Base-by-base conservation (phyloP, 2,888 invertebrate species). In the Pheosia tremula region DNA sequence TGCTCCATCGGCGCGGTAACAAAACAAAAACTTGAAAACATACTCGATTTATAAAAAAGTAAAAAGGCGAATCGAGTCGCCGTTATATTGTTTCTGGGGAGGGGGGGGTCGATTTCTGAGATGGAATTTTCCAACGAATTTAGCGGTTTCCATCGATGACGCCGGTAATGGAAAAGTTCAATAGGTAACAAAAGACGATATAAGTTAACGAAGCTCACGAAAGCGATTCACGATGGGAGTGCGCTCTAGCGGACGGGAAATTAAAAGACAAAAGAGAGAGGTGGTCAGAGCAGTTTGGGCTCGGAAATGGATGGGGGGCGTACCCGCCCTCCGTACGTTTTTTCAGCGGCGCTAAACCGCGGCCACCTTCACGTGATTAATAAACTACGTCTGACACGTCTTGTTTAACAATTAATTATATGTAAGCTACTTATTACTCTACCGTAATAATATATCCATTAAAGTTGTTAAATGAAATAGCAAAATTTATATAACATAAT, bases 231-330 rank as follows among this genome's bases (percentile, higher is more conserved):
- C 86, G 88, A 88, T 85, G 81, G 85, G 80, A 85, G 86, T 87
- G 85, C 85, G 85, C 87, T 88, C 85, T 86, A 82, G 85, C 84
- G 88, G 88, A 84, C 90, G 90, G 92, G 93, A 93, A 93, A 93
- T 93, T 91, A 93, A 91, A 91, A 91, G 91, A 93, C 92, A 93
- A 93, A 92, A 92, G 91, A 91, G 91, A 91, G 86, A 87, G 82
- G 85, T 86, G 88, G 83, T 82, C 82, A 79, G 86, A 88, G 86
- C 88, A 89, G 90, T 87, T 88, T 88, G 86, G 87, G 80, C 80
- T 89, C 87, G 90, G 90, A 91, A 92, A 91, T 88, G 81, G 87
- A 85, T 47, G 47, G 53, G 55, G 86, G 89, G 87, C 85, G 86
- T 85, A 84, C 82, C 87, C 78, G 65, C 68, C 78, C 76, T 79